Percentiles rank a stretch among this genome's conserved stretches.
These are phyloP conservation scores for Himantopus leucocephalus DNA, from an alignment of 2,113 vertebrate species.

Conservation along the genomic window DNA sequence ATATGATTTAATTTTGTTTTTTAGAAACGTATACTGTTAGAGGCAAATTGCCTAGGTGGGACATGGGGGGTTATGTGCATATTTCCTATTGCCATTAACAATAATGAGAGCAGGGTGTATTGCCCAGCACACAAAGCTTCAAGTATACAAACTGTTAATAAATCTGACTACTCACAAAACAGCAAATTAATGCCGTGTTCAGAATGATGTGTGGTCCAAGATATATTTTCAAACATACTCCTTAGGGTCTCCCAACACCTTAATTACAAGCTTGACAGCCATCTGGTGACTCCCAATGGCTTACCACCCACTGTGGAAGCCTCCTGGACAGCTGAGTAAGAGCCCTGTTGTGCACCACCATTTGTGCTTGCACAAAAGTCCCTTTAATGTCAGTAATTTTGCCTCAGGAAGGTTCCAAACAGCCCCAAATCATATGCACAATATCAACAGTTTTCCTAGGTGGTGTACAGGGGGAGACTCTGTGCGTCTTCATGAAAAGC, in stretches of 20 bases:
- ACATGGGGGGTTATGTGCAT: neutral
- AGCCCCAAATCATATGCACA: neutral
- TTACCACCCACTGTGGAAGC: conserved; percentile 10
- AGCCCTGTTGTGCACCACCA: neutral
- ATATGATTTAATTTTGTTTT: neutral
- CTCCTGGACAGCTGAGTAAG: neutral
- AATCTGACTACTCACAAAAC: neutral
- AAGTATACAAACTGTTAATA: conserved; percentile 19
- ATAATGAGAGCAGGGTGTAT: neutral
- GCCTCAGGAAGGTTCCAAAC: neutral
- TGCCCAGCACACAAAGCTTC: neutral
- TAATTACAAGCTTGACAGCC: neutral
- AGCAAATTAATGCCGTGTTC: neutral
- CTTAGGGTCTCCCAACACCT: neutral
- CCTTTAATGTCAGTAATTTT: neutral
- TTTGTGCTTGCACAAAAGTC: neutral
- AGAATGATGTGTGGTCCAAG: conserved; percentile 2
- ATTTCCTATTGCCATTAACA: conserved; percentile 7
- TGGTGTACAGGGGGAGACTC: neutral
- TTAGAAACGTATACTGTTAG: neutral
- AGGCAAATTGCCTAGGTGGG: neutral
- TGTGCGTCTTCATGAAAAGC: neutral
- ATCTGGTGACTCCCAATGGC: neutral
- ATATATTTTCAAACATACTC: neutral
- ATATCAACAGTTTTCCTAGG: neutral